phyloP scores from a whole-genome alignment of 1,140 invertebrate genomes.

The Hyles vespertilio region DNA sequence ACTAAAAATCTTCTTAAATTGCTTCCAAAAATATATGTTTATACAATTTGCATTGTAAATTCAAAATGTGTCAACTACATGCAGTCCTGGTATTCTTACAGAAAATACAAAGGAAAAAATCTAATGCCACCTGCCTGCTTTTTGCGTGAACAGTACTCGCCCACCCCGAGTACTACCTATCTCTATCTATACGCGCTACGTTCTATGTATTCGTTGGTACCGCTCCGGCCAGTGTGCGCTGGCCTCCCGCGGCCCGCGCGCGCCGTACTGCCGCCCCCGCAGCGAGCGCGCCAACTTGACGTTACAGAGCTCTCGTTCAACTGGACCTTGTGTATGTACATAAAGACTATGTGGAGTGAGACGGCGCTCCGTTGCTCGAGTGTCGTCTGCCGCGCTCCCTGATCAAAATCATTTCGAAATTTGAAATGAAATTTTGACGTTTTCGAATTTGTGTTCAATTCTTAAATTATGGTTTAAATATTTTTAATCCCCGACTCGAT shows the following conservation, averaged over 20 bases:
- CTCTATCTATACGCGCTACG: slow-evolving; percentile 41
- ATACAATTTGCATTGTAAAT: too few species aligned
- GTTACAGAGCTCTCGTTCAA: slow-evolving; percentile 35
- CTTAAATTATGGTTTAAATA: too few species aligned
- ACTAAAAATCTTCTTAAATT: too few species aligned
- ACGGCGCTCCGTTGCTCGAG: slow-evolving; percentile 59
- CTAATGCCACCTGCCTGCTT: too few species aligned
- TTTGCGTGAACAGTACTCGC: slow-evolving; percentile 42
- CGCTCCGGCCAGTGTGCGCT: slow-evolving; percentile 35
- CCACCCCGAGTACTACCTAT: slow-evolving; percentile 50
- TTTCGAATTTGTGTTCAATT: slow-evolving; percentile 17
- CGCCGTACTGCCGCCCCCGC: slow-evolving; percentile 5
- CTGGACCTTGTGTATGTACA: slow-evolving; percentile 50
- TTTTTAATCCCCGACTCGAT: too few species aligned
- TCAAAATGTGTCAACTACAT: too few species aligned
- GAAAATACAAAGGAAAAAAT: too few species aligned
- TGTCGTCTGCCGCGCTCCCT: slow-evolving; percentile 68
- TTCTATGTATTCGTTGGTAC: slow-evolving; percentile 50
- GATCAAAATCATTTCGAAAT: slow-evolving; percentile 61
- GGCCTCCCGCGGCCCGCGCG: slow-evolving; percentile 36
- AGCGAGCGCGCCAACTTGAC: slow-evolving; percentile 26
- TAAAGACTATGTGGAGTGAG: slow-evolving; percentile 40
- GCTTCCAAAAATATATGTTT: too few species aligned
- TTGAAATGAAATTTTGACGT: slow-evolving; percentile 61
- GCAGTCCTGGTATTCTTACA: too few species aligned